Base-by-base conservation (phyloP, 2,888 invertebrate genomes). In the Pimpla rufipes region DNA sequence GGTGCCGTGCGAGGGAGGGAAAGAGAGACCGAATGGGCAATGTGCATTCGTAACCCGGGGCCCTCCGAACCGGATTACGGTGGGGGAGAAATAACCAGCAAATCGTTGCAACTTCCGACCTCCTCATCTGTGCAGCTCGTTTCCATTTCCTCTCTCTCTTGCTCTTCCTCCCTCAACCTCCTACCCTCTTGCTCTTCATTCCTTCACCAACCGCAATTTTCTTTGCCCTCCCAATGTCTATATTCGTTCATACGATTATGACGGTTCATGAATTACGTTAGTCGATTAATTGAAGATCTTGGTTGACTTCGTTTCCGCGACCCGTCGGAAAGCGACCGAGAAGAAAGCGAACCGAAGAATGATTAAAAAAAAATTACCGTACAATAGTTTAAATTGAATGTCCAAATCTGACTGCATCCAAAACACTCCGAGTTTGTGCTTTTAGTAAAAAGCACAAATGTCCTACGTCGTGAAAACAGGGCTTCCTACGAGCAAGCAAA, bases 1-100 rank as follows among this genome's bases (percentile, higher is more conserved):
- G 47, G 23, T 47, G 50, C 59, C 18, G 35, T 57, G 37, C 40
- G 64, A n/a, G n/a, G n/a, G n/a, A n/a, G 66, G 47, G 66, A 21
- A 10, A 18, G 45, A 42, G 81, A 2, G n/a, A 47, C 47, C n/a
- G 29, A 29, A 84, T 81, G 75, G 70, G 75, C 78, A 83, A 83
- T 78, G 73, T 78, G 78, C 78, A 83, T 81, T 74, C 73, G 62
- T 67, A 71, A 57, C 66, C 47, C 37, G 66, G 35, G 16, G 37
- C 37, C 8, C 40, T 47, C 47, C 16, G 37, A 18, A 18, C 40
- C 16, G 47, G 47, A 16, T 47, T 47, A 47, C n/a, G 47, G 47
- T 2, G 16, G 47, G 47, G n/a, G 47, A 47, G 16, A 16, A 7
- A 62, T 18, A 62, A 16, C 37, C 11, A 55, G 55, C 55, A 55